Conservation (phyloP, 1,140 invertebrate species). For the Parasteatoda tepidariorum region DNA sequence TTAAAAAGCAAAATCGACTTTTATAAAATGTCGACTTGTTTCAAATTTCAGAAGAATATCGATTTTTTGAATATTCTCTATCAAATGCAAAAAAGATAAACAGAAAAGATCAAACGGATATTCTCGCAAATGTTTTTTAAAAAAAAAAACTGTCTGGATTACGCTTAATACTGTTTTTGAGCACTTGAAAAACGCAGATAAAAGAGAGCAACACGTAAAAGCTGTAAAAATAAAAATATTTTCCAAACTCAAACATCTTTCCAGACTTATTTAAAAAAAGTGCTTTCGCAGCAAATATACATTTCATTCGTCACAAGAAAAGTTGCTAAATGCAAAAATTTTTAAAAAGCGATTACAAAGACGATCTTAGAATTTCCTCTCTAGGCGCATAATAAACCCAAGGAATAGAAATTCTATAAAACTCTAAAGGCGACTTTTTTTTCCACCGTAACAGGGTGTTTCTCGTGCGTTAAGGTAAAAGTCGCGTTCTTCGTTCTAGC, state of each 20-base stretch:
- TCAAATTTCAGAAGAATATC: no score
- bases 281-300: neutral
- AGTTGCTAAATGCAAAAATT: neutral
- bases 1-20: no score
- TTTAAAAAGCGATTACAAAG: slow-evolving; percentile 22
- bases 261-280: neutral
- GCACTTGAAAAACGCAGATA: no score
- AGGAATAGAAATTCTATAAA: slow-evolving; percentile 29
- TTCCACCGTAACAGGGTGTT: slow-evolving; percentile 9
- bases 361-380: neutral
- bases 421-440: slow-evolving; percentile 4
- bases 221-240: neutral
- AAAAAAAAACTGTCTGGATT: no score
- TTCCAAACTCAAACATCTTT: neutral
- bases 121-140: no score
- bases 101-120: no score
- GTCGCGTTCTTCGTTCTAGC: neutral
- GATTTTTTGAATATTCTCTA: no score
- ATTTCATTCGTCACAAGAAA: neutral
- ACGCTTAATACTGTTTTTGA: no score
- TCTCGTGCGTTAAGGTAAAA: slow-evolving; percentile 10
- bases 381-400: neutral
- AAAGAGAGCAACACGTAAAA: no score
- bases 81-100: no score
- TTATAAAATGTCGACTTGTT: no score